Conservation (phyloP, 2,888 invertebrate genomes). For the Andrena minutula region DNA sequence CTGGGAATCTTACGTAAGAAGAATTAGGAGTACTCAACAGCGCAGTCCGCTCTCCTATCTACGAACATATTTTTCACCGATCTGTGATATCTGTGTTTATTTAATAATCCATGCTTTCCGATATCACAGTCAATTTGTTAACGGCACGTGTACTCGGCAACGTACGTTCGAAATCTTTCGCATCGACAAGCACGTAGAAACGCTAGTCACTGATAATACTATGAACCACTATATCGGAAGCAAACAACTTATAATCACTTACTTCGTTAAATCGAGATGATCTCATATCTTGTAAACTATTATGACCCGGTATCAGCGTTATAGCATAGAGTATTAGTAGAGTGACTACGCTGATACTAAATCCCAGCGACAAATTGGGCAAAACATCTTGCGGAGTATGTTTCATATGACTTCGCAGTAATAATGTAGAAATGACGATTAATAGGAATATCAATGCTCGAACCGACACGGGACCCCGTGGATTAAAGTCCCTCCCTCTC, state of each 20-base stretch:
- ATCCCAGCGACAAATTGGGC: slow-evolving; percentile 86
- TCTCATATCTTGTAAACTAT: slow-evolving; percentile 67
- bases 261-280: slow-evolving; percentile 80
- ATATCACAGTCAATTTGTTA: slow-evolving; percentile 59
- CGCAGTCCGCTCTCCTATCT: slow-evolving; percentile 88
- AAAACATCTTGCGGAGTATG: slow-evolving; percentile 76
- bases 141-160: slow-evolving; percentile 24
- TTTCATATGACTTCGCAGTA: slow-evolving; percentile 88
- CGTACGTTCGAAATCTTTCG: slow-evolving; percentile 43
- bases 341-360: slow-evolving; percentile 88
- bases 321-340: slow-evolving; percentile 90
- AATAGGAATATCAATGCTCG: slow-evolving; percentile 89
- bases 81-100: slow-evolving; percentile 59
- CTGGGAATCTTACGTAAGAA: slow-evolving; percentile 88
- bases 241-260: slow-evolving; percentile 51
- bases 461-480: slow-evolving; percentile 90
- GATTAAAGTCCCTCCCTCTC: slow-evolving; percentile 88
- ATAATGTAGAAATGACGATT: slow-evolving; percentile 87
- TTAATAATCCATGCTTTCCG: slow-evolving; percentile 58
- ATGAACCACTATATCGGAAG: slow-evolving; percentile 38
- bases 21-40: slow-evolving; percentile 85
- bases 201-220: slow-evolving; percentile 46
- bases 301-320: slow-evolving; percentile 89
- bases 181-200: slow-evolving; percentile 51
- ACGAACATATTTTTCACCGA: slow-evolving; percentile 70